Evolutionary conservation across 1,140 invertebrate genomes (phyloP).

Genomic region (Drosophila ohnishii): DNA sequence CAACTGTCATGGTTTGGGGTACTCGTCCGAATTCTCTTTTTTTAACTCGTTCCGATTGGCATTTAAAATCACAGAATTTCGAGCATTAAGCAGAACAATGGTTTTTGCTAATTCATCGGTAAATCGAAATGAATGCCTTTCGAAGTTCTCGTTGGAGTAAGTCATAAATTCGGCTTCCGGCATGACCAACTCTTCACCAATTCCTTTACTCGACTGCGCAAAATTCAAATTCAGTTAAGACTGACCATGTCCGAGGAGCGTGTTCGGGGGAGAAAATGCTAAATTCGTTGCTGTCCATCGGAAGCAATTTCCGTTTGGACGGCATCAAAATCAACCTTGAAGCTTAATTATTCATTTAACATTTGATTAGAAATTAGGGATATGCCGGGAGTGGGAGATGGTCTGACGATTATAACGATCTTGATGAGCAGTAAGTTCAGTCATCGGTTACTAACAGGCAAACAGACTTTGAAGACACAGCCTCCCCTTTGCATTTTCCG

Average conservation of each 20-base stretch:
- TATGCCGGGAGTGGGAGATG: conserved; percentile 4
- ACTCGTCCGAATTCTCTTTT: not conserved
- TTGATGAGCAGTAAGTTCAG: conserved; percentile 32
- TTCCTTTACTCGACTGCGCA: conserved; percentile 8
- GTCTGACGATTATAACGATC: conserved; percentile 22
- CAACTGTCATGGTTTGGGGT: conserved; percentile 21
- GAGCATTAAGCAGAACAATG: not conserved
- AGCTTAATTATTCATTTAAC: conserved; percentile 55
- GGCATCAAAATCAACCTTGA: conserved; percentile 13
- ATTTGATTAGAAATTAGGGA: conserved; percentile 53
- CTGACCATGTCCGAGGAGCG: not conserved
- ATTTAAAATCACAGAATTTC: conserved; percentile 7
- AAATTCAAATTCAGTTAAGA: conserved; percentile 31
- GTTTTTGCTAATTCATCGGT: conserved; percentile 6
- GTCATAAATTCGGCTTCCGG: conserved; percentile 14
- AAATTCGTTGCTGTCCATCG: conserved; percentile 2
- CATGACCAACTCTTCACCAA: no score
- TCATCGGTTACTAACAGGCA: conserved; percentile 48
- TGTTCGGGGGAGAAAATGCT: not conserved
- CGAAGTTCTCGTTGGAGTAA: not conserved
- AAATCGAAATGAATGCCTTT: conserved; percentile 3
- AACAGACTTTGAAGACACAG: conserved; percentile 18
- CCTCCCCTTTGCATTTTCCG: not conserved
- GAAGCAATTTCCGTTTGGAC: conserved; percentile 21
- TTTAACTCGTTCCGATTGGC: conserved; percentile 5